Evolutionary conservation across 2,888 invertebrate genomes (phyloP).

Genomic region (Agrochola circellaris): DNA sequence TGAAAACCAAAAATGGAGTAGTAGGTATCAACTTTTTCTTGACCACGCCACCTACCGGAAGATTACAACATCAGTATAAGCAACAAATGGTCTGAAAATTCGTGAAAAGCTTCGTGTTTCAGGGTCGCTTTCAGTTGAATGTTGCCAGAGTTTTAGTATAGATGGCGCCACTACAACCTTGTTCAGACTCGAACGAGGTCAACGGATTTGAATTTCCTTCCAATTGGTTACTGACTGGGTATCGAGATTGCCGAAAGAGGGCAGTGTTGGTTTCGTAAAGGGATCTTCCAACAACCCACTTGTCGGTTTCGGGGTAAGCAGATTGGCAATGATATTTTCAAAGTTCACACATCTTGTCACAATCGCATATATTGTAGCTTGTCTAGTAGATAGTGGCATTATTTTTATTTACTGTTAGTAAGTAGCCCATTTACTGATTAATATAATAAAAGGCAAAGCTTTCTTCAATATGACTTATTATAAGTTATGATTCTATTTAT

Average conservation of each 20-base stretch:
- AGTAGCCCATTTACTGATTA: too few species aligned
- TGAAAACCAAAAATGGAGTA: neutral
- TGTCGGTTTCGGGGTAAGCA: neutral
- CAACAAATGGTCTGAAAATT: constrained; percentile 26
- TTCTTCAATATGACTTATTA: too few species aligned
- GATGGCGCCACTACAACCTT: constrained; percentile 46
- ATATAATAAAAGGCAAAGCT: too few species aligned
- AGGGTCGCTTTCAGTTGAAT: constrained; percentile 39
- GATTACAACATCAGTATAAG: neutral
- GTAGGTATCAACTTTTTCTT: neutral
- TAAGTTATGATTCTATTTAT: too few species aligned
- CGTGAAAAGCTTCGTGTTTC: constrained; percentile 41
- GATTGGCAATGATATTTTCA: neutral
- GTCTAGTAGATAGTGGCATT: neutral
- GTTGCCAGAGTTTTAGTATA: constrained; percentile 7
- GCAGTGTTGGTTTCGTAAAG: neutral
- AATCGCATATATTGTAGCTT: neutral
- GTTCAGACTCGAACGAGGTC: neutral
- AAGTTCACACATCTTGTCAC: too few species aligned
- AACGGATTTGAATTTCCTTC: neutral
- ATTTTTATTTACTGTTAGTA: neutral
- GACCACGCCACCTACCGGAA: constrained; percentile 44
- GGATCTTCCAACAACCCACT: neutral
- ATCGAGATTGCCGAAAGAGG: constrained; percentile 28
- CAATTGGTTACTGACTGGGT: neutral